A percentile compares a stretch with the other conserved stretches of the same genome.
Conservation (phyloP, 2,888 invertebrate species). For the Lycaena phlaeas region DNA sequence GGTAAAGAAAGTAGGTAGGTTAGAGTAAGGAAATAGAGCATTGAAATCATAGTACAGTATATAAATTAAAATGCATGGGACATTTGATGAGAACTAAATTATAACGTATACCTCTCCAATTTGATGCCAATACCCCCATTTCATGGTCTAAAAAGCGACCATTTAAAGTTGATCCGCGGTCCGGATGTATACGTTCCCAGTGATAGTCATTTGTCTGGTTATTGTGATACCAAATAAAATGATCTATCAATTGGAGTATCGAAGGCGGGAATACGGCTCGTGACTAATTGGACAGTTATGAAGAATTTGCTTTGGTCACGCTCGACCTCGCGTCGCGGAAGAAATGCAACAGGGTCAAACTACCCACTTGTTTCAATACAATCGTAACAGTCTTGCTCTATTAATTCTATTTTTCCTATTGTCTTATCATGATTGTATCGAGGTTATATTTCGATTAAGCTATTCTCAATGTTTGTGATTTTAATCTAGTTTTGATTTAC, state of each 20-base stretch:
- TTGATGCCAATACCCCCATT: slow-evolving; percentile 34
- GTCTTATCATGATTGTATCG: slow-evolving; percentile 8
- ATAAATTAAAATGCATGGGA: background rate
- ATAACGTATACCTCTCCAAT: slow-evolving; percentile 25
- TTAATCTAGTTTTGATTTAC: no score
- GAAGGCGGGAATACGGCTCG: slow-evolving; percentile 22
- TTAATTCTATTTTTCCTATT: slow-evolving; percentile 5
- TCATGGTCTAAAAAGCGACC: slow-evolving; percentile 37
- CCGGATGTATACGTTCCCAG: slow-evolving; percentile 11
- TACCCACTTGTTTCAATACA: slow-evolving; percentile 45
- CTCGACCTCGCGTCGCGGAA: slow-evolving; percentile 61
- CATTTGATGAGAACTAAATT: slow-evolving; percentile 15
- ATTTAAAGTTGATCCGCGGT: slow-evolving; percentile 17
- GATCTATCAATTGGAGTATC: slow-evolving; percentile 9
- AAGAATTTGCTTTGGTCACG: slow-evolving; percentile 58
- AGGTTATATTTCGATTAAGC: no score
- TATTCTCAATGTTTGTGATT: no score
- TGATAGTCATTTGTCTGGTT: slow-evolving; percentile 5
- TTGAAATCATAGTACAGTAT: slow-evolving; percentile 2
- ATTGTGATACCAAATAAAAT: slow-evolving; percentile 13
- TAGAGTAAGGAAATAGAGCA: slow-evolving; percentile 8
- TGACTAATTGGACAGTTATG: slow-evolving; percentile 23
- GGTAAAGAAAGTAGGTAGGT: slow-evolving; percentile 44
- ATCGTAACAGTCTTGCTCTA: slow-evolving; percentile 8
- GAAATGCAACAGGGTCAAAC: slow-evolving; percentile 51